phyloP scores from a whole-genome alignment of 1,140 invertebrate species.

The Tetranychus urticae region DNA sequence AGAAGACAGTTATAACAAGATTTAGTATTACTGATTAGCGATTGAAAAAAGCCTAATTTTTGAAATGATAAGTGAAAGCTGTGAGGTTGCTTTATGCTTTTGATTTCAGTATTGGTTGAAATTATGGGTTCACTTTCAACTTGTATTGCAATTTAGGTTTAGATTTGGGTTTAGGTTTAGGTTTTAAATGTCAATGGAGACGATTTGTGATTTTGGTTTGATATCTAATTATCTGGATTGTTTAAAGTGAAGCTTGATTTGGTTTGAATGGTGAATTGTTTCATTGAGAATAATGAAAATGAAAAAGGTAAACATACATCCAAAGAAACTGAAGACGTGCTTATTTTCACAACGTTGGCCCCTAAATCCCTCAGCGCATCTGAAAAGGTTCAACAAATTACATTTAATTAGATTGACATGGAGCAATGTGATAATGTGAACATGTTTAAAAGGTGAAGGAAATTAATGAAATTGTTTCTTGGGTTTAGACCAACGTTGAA shows the following conservation, averaged over 20 bases:
- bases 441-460: not conserved
- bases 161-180: no score
- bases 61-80: no score
- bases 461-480: not conserved
- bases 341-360: slow-evolving; percentile 58
- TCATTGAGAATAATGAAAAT: slow-evolving; percentile 33
- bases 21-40: not conserved
- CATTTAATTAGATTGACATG: not conserved
- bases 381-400: slow-evolving; percentile 24
- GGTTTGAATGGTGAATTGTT: slow-evolving; percentile 51
- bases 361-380: slow-evolving; percentile 55
- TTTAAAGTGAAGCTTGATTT: no score
- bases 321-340: slow-evolving; percentile 32
- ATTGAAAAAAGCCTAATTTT: not conserved
- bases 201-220: no score
- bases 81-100: no score
- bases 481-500: not conserved
- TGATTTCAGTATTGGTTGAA: no score
- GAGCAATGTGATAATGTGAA: not conserved
- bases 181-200: no score
- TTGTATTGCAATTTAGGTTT: no score
- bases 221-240: no score
- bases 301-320: slow-evolving; percentile 23
- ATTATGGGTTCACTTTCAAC: no score
- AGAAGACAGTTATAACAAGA: not conserved